Base-by-base conservation (phyloP, 2,888 invertebrate species). In the Oeneis ivallda region DNA sequence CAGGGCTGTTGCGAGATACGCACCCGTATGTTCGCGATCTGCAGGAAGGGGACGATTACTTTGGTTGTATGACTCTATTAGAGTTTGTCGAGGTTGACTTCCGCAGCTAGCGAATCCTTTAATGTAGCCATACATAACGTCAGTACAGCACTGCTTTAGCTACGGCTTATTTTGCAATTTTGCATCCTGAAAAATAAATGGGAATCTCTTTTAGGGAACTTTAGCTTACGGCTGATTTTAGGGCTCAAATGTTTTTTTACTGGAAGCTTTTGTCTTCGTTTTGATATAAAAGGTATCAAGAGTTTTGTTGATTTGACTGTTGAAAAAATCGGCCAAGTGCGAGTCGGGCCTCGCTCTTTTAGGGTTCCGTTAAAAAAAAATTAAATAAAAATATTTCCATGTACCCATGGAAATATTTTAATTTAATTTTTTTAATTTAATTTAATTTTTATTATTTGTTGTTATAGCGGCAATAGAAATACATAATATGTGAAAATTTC, bases 41-140 rank as follows among this genome's bases (percentile, higher is more conserved):
- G 47, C 62, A 64, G 66, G 62, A 66, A 66, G 66, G 67, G 56
- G 62, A 66, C 70, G 68, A 66, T 70, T 66, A 70, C 70, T 66
- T 66, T 68, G 70, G 70, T 64, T 68, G 68, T 68, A 70, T 70
- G 70, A 65, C 70, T 70, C 70, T 68, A 70, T 70, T 66, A 70
- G 62, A 68, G 64, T 70, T 68, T 70, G 65, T 65, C 64, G 66
- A 70, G 63, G 66, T 68, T 70, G 70, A 70, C 66, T 68, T 70
- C 68, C 68, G 64, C 56, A 64, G 60, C 65, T 62, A 70, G 66
- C 60, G 64, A 70, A 66, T 66, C 70, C 66, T 62, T 70, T 68
- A 68, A 70, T 66, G 66, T 66, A 64, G 64, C 62, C 64, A 59
- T 64, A 64, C 64, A 61, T 67, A 62, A 47, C 59, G 47, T 57